Evolutionary conservation across 2,113 vertebrate species (phyloP).

Genomic region (Syrmaticus mikado): DNA sequence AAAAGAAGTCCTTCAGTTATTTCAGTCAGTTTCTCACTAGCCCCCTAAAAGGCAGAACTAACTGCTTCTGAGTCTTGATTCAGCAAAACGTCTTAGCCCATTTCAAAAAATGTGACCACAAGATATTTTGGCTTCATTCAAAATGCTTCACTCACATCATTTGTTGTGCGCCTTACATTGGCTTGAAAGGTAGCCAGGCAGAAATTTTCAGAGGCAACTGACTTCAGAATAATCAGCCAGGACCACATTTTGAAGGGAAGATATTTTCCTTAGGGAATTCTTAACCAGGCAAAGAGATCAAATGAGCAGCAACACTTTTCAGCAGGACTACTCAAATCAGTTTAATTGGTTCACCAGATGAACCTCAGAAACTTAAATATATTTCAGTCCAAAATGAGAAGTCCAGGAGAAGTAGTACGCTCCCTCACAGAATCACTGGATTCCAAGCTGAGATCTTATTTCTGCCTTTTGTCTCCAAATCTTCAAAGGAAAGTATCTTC

Average conservation of each 20-base stretch:
- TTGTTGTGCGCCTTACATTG: background rate
- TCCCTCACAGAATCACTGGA: background rate
- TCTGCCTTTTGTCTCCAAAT: background rate
- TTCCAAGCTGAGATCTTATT: background rate
- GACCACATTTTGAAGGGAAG: background rate
- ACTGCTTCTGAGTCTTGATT: background rate
- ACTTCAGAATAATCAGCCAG: background rate
- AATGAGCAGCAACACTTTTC: background rate
- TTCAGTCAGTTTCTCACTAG: background rate
- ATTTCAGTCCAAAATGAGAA: background rate
- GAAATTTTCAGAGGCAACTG: background rate
- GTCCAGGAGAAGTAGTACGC: background rate
- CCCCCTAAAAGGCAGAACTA: background rate
- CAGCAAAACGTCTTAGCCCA: background rate
- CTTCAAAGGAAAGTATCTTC: background rate
- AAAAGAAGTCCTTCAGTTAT: conserved; percentile 1
- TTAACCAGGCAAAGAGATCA: background rate
- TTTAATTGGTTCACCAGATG: background rate
- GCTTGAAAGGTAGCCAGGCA: background rate
- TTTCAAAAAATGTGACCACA: background rate
- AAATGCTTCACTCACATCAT: background rate
- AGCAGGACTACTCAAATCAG: background rate
- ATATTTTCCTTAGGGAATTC: background rate
- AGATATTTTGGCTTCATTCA: background rate
- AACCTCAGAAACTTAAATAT: conserved; percentile 21